Evolutionary conservation across 2,797 vertebrate genomes (phyloP), one percentile per base, ranked within the genome.

Genomic region (Eulemur rubriventer): DNA sequence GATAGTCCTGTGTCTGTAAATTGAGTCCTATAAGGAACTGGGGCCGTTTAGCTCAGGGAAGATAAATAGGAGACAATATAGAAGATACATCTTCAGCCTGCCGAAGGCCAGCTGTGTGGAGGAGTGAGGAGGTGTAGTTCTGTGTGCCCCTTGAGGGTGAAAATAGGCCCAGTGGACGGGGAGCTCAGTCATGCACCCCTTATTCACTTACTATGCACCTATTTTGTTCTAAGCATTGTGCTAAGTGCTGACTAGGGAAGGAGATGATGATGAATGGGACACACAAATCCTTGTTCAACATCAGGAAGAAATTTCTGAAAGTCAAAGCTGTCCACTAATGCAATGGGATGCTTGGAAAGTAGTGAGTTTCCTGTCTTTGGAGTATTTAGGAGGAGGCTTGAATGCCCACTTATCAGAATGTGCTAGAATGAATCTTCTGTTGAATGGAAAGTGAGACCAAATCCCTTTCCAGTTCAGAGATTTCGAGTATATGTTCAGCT

Each of bases 401-500:
- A 61, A 75, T 69, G 18, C 67, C 48, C 73, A 72, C 67, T 85
- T 69, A 50, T 52, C 43, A 92, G 84, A 46, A 57, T 43, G 22
- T 43, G 41, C 65, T 79, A 72, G 76, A 84, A 94, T 35, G 63
- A 57, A 50, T 89, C 89, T 91, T 91, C 63, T 69, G 30, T 73
- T 81, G 90, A 90, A 85, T 26, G 26, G 38, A 84, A 85, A 92
- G n/a, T 70, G n/a, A 52, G 41, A 76, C 72, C 70, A 86, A 96
- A 88, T 55, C 76, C n/a, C 70, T 17, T 93, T 81, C 79, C 57
- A 70, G 76, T 81, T 86, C 46, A 57, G 88, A 91, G 85, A 79
- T 52, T 43, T 3, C 0, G 65, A 41, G 52, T 87, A 35, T 69
- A 22, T 4, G 4, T 93, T 87, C 67, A 59, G 72, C 70, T 75